phyloP scores from a whole-genome alignment of 2,888 invertebrate species.

The Andrena chrysosceles region DNA sequence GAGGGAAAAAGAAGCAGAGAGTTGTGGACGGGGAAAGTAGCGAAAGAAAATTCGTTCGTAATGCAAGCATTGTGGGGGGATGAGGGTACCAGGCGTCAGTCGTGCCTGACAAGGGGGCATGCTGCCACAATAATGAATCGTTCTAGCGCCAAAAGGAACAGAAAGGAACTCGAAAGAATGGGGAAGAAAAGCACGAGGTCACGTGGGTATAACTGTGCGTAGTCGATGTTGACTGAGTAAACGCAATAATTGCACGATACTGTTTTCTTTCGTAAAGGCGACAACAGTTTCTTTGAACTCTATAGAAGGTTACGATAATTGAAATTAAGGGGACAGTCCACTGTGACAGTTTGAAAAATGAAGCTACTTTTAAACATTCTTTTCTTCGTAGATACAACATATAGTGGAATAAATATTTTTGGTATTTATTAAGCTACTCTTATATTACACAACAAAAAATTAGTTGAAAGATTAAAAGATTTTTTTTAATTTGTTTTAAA shows the following conservation, averaged over 20 bases:
- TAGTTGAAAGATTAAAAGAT: too few relatives aligned
- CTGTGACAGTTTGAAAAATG: too few relatives aligned
- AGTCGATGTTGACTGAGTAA: constrained; percentile 28
- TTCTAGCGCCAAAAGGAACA: constrained; percentile 55
- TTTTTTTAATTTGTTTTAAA: too few relatives aligned
- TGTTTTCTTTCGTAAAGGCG: constrained; percentile 16
- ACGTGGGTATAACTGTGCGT: constrained; percentile 38
- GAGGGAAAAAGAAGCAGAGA: not conserved
- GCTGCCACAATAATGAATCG: constrained; percentile 78
- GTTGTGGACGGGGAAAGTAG: not conserved
- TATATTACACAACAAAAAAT: too few relatives aligned
- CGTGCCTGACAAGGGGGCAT: constrained; percentile 74
- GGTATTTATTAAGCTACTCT: too few relatives aligned
- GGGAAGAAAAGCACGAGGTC: constrained; percentile 21
- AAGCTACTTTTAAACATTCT: too few relatives aligned
- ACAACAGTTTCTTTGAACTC: not conserved
- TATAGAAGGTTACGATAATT: not conserved
- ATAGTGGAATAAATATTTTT: too few relatives aligned
- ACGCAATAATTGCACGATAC: constrained; percentile 33
- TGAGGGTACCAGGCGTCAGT: constrained; percentile 69
- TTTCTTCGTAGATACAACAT: too few relatives aligned
- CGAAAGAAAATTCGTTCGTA: constrained; percentile 43
- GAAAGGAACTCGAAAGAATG: constrained; percentile 5
- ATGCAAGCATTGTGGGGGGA: constrained; percentile 34
- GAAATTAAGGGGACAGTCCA: too few relatives aligned